These are phyloP conservation scores for Clarias fuscus DNA, from an alignment of 2,797 vertebrate genomes.

Conservation along the genomic window DNA sequence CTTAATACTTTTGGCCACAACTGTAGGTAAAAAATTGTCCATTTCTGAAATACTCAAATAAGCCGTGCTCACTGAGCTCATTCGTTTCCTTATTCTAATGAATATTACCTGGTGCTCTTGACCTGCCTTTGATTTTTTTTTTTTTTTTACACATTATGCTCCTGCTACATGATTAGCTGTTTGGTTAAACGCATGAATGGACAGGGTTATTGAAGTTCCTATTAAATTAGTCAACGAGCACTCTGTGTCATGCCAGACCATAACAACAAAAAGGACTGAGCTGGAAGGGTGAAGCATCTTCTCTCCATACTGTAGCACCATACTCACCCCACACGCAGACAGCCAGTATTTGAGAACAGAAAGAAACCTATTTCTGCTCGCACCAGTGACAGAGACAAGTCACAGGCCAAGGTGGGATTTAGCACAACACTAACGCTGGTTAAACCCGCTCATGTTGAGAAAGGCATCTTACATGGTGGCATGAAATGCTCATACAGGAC, in stretches of 20 bases:
- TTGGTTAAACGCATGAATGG: neutral
- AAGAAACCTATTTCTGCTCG: slow-evolving; percentile 28
- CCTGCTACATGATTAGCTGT: neutral
- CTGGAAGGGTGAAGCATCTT: neutral
- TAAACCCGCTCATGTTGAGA: neutral
- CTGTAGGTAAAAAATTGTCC: neutral
- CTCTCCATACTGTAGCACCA: slow-evolving; percentile 8
- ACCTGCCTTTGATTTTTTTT: neutral
- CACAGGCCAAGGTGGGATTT: slow-evolving; percentile 11
- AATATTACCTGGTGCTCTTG: neutral
- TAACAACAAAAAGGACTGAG: slow-evolving; percentile 9
- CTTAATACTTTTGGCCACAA: too few species aligned
- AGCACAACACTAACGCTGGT: neutral
- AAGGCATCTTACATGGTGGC: neutral
- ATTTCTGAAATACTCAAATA: neutral
- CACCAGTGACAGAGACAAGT: slow-evolving; percentile 30
- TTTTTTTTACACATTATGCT: neutral
- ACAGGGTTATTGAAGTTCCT: neutral
- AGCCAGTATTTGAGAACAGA: slow-evolving; percentile 20
- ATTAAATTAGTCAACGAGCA: neutral
- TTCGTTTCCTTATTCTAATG: neutral
- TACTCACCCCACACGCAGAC: slow-evolving; percentile 12
- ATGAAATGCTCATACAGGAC: neutral
- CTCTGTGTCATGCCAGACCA: slow-evolving; percentile 3
- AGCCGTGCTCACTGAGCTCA: neutral